Base-by-base conservation (phyloP, 2,797 vertebrate species). In the Pteronotus mesoamericanus region DNA sequence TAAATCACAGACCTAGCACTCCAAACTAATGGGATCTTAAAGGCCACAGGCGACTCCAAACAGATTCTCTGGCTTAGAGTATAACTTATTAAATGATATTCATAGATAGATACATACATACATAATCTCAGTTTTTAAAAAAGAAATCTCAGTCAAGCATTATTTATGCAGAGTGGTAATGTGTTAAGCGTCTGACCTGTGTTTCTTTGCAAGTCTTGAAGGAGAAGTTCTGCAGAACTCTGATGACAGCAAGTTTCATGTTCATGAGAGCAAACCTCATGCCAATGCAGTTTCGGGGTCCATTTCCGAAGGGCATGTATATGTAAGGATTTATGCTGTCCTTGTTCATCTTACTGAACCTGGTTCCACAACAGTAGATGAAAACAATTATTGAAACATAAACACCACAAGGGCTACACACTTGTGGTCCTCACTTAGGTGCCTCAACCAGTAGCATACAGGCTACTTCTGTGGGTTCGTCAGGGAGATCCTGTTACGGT, bases 221-320 rank as follows among this genome's bases (percentile, higher is more conserved):
- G 85, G 94, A 99, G 97, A 99, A 99, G 69, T 98, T 98, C 96
- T 99, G 99, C 80, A 99, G 93, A 5, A 99, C 85, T 86, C 98
- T 91, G n/a, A 90, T 2, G 0, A 99, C 16, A 16, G 97, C 98
- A 11, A 99, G 51, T 98, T 99, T 99, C 95, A 99, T 98, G 88
- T 94, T 96, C 92, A 99, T 59, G 5, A 98, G 10, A 14, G 99
- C 99, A 94, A 99, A 99, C 68, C 99, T 97, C 99, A 99, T 99
- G 86, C 99, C 99, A 0, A 99, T 97, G 96, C 99, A 99, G 97
- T 99, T 99, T 87, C 99, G 98, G 85, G 99, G 99, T 0, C 99
- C 99, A 1, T 97, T 97, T 94, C 99, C 99, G 55, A 99, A 99
- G n/a, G 99, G 99, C 79, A 99, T 93, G 89, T 98, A 99, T 0